A percentile compares a stretch with the other conserved stretches of the same genome.
These are phyloP conservation scores for Leptodirus hochenwartii DNA, from an alignment of 2,888 invertebrate species.

Conservation along the genomic window DNA sequence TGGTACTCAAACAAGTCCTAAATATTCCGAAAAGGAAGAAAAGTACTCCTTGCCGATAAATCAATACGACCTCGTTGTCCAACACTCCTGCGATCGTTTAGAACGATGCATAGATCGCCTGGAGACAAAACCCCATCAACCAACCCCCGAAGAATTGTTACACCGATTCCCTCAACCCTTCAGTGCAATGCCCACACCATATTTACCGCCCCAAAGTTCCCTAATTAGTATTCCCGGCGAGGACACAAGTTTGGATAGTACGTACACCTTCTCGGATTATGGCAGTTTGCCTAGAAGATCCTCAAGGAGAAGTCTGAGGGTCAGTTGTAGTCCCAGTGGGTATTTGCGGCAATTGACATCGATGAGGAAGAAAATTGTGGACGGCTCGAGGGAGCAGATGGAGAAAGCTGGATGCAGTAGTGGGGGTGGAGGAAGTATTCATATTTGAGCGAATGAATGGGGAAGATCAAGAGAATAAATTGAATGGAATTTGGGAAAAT, in stretches of 20 bases:
- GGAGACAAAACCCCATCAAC: slow-evolving; percentile 1
- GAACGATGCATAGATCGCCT: slow-evolving; percentile 19
- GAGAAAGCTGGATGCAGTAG: too few relatives aligned
- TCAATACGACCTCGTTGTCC: slow-evolving; percentile 23
- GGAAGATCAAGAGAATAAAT: too few relatives aligned
- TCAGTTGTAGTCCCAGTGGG: slow-evolving; percentile 30
- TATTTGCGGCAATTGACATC: slow-evolving; percentile 38
- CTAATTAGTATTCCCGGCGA: too few relatives aligned
- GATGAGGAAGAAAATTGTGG: slow-evolving; percentile 34
- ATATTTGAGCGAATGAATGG: too few relatives aligned
- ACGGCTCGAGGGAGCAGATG: slow-evolving; percentile 32
- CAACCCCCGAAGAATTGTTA: slow-evolving; percentile 7
- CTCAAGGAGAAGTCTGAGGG: slow-evolving; percentile 15
- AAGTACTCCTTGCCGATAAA: slow-evolving; percentile 18
- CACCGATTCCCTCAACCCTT: slow-evolving; percentile 14
- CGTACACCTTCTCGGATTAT: slow-evolving; percentile 24
- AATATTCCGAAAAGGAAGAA: too few relatives aligned
- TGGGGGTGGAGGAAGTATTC: too few relatives aligned
- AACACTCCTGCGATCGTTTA: slow-evolving; percentile 22
- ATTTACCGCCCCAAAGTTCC: too few relatives aligned
- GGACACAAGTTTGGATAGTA: slow-evolving; percentile 23
- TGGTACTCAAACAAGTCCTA: too few relatives aligned
- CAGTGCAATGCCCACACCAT: too few relatives aligned
- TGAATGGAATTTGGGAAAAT: too few relatives aligned
- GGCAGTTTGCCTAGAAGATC: slow-evolving; percentile 23